A percentile compares a stretch with the other conserved stretches of the same genome.
Evolutionary conservation across 2,888 invertebrate genomes (phyloP).

Genomic region (Ochropleura leucogaster): DNA sequence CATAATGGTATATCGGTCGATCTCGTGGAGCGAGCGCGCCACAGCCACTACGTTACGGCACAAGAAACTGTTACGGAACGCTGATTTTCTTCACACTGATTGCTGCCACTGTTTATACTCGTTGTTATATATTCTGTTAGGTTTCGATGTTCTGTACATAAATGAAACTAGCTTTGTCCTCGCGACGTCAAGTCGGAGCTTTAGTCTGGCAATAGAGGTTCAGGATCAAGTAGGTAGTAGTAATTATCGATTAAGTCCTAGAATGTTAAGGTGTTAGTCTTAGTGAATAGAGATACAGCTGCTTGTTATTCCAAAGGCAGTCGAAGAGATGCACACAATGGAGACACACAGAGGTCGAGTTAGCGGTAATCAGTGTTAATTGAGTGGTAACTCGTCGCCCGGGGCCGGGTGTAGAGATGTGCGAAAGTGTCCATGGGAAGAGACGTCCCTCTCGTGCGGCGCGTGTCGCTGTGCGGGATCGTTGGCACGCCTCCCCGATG

Average conservation of each 20-base stretch:
- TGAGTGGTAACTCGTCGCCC: constrained; percentile 76
- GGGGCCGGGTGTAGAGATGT: constrained; percentile 71
- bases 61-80: constrained; percentile 68
- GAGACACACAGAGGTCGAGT: constrained; percentile 76
- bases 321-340: constrained; percentile 67
- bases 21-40: constrained; percentile 67
- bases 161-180: constrained; percentile 73
- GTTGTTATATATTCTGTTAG: constrained; percentile 31
- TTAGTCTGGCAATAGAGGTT: constrained; percentile 42
- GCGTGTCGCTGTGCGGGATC: constrained; percentile 79
- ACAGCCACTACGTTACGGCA: constrained; percentile 65
- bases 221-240: constrained; percentile 57
- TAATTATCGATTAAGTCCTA: constrained; percentile 62
- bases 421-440: constrained; percentile 77
- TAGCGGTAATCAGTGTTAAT: constrained; percentile 81
- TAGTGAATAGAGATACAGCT: constrained; percentile 65
- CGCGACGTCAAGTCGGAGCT: constrained; percentile 57
- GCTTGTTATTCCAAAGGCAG: constrained; percentile 69
- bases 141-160: constrained; percentile 39
- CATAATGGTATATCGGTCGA: constrained; percentile 75
- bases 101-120: constrained; percentile 56
- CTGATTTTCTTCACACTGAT: constrained; percentile 62
- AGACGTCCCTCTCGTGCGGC: constrained; percentile 79
- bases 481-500: constrained; percentile 73
- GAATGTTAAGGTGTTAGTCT: constrained; percentile 64